These are phyloP conservation scores for Xyrauchen texanus DNA, from an alignment of 2,113 vertebrate genomes.

Conservation along the genomic window DNA sequence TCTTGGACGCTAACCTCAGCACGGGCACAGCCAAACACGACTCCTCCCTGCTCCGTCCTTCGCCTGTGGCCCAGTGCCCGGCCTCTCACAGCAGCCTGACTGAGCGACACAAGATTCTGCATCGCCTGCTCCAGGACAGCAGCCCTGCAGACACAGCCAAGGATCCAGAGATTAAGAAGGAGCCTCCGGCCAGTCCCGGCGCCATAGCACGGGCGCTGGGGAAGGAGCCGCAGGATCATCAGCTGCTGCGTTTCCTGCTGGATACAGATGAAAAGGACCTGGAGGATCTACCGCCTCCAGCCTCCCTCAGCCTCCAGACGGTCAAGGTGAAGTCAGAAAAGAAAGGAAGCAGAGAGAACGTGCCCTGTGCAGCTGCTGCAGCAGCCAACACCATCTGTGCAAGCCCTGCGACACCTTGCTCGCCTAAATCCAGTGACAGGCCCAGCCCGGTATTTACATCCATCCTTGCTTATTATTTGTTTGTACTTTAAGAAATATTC, in stretches of 20 bases:
- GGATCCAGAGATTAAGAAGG: conserved; percentile 80
- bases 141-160: conserved; percentile 78
- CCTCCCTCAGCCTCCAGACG: conserved; percentile 83
- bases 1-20: conserved; percentile 73
- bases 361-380: conserved; percentile 58
- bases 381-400: neutral
- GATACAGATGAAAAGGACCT: conserved; percentile 92
- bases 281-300: conserved; percentile 79
- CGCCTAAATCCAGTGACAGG: conserved; percentile 64
- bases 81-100: conserved; percentile 91
- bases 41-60: conserved; percentile 62
- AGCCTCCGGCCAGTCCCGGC: conserved; percentile 65
- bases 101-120: conserved; percentile 91
- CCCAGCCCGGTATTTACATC: conserved; percentile 71
- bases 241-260: conserved; percentile 90
- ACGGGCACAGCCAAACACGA: conserved; percentile 54
- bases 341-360: conserved; percentile 65
- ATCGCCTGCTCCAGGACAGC: conserved; percentile 91
- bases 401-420: conserved; percentile 48
- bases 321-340: conserved; percentile 90
- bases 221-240: conserved; percentile 90
- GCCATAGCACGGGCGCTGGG: conserved; percentile 54
- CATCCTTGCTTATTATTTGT: neutral
- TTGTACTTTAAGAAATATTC: neutral
- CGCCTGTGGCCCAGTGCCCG: conserved; percentile 75